Evolutionary conservation across 2,797 vertebrate genomes (phyloP), one percentile per base, ranked within the genome.

Genomic region (Tangara arthus): DNA sequence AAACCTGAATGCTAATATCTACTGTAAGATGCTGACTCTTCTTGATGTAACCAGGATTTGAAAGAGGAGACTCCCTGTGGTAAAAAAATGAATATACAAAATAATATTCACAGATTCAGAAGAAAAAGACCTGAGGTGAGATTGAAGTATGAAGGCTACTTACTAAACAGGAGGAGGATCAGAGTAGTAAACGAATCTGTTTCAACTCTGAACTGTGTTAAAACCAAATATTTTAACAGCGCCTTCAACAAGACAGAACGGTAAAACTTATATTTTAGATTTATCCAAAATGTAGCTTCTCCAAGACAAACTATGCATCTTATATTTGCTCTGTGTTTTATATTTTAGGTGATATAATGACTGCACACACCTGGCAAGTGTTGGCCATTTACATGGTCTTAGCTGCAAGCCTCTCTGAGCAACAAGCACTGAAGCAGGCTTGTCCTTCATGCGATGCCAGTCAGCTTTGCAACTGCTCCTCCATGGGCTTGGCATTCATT

Each of bases 291-390:
- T 21, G 3, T 23, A 47, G 3, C 4, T 73, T 63, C 20, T 77
- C 68, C 56, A 77, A 83, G 77, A 60, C 24, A 49, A 69, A 39
- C 6, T 47, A 15, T 16, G 34, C 11, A 26, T 66, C 5, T 80
- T 47, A 17, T 14, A 69, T 55, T 70, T 92, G 2, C 15, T 93
- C 52, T 85, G 7, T 61, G 8, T 92, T 86, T 77, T 12, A 17
- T 47, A 34, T 75, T 90, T 81, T 78, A 96, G 95, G 87, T 41
- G 60, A 75, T 70, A 90, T 13, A 78, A 93, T 96, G 95, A 72
- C 15, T 35, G 20, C 11, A 10, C 7, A 23, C 14, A 47, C 12
- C 22, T 69, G 66, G 49, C 66, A 6, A 41, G 46, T 57, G 15
- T 96, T 95, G 95, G 28, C 92, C 32, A 18, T 95, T 42, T 95